A percentile compares a stretch with the other conserved stretches of the same genome.
These are phyloP conservation scores for Huso huso DNA, from an alignment of 2,797 vertebrate species.

Conservation along the genomic window DNA sequence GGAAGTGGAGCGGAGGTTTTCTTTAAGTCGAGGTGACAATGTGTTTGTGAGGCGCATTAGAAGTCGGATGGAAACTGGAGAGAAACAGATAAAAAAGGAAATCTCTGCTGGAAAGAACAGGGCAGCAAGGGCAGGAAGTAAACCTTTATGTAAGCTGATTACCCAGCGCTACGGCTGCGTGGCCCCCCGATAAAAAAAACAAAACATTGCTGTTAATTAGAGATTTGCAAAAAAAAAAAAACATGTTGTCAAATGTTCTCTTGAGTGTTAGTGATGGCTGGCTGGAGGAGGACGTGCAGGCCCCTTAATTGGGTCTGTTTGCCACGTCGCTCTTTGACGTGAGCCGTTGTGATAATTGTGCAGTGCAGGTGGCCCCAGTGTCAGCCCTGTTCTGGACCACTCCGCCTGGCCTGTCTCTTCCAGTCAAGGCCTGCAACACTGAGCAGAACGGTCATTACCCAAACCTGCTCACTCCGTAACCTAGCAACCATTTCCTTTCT, in stretches of 20 bases:
- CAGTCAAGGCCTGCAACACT: conserved; percentile 67
- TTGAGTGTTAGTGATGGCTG: conserved; percentile 75
- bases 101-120: conserved; percentile 55
- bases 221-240: conserved; percentile 54
- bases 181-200: background rate
- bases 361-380: conserved; percentile 70
- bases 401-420: conserved; percentile 64
- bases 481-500: conserved; percentile 18
- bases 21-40: conserved; percentile 55
- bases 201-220: conserved; percentile 64
- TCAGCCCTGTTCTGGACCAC: conserved; percentile 58
- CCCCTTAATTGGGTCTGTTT: conserved; percentile 75
- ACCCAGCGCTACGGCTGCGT: conserved; percentile 46
- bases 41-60: conserved; percentile 56
- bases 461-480: conserved; percentile 18
- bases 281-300: conserved; percentile 62
- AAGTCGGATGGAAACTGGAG: conserved; percentile 62
- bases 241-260: conserved; percentile 69
- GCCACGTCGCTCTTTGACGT: conserved; percentile 63
- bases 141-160: conserved; percentile 75
- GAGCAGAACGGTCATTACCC: conserved; percentile 51
- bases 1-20: conserved; percentile 22
- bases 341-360: conserved; percentile 66
- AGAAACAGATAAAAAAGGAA: conserved; percentile 63
- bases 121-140: conserved; percentile 67